These are phyloP conservation scores for Bombus picipes DNA, from an alignment of 1,140 invertebrate genomes.

Conservation along the genomic window DNA sequence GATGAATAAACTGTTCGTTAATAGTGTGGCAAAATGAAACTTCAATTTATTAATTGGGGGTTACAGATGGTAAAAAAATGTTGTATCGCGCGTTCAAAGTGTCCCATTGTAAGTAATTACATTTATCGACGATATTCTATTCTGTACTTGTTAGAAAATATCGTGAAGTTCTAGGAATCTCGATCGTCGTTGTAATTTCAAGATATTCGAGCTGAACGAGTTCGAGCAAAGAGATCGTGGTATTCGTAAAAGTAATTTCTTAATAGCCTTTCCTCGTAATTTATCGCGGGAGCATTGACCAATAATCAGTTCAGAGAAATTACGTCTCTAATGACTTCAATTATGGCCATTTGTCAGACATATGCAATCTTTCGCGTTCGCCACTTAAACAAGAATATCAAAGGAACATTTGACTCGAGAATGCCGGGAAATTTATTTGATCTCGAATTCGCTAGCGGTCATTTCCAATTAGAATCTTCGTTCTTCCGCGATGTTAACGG, in stretches of 20 bases:
- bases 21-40: too few species aligned
- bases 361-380: neutral
- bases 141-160: neutral
- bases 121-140: too few species aligned
- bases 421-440: neutral
- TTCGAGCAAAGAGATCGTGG: neutral
- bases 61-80: too few species aligned
- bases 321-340: neutral
- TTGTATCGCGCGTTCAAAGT: too few species aligned
- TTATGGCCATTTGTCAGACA: neutral
- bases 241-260: neutral
- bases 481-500: neutral
- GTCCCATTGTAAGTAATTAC: too few species aligned
- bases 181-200: neutral
- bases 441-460: neutral
- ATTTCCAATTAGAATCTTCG: neutral
- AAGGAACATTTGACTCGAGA: neutral
- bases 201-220: neutral
- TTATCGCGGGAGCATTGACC: neutral
- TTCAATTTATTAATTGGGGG: too few species aligned
- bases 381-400: neutral
- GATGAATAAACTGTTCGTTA: too few species aligned
- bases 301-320: neutral
- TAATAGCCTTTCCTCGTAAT: neutral
- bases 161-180: too few species aligned